Conservation (phyloP, 2,888 invertebrate genomes). For the Amiota communis region DNA sequence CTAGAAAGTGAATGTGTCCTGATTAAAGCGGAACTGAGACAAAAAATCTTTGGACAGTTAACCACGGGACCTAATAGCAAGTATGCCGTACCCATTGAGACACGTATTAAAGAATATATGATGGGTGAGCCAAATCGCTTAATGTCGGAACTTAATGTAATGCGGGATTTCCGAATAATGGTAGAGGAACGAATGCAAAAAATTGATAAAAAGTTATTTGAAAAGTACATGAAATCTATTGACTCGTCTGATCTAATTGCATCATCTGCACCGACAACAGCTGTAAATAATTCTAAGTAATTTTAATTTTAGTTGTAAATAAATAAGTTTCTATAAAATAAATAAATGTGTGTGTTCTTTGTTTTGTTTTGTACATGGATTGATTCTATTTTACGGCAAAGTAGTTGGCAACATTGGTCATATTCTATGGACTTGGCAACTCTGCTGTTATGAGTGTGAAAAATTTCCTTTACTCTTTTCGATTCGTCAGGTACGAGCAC, state of each 20-base stretch:
- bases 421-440: too few relatives aligned
- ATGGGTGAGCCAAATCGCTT: conserved; percentile 40
- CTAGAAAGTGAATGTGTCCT: conserved; percentile 43
- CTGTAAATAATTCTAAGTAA: too few relatives aligned
- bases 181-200: conserved; percentile 56
- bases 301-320: too few relatives aligned
- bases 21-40: conserved; percentile 43
- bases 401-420: not conserved
- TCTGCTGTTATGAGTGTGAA: not conserved
- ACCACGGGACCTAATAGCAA: not conserved
- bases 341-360: too few relatives aligned
- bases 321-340: too few relatives aligned
- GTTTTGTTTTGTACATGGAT: not conserved
- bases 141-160: conserved; percentile 48
- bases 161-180: conserved; percentile 57
- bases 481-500: conserved; percentile 12
- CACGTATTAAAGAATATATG: conserved; percentile 26
- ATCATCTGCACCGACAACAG: too few relatives aligned
- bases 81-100: conserved; percentile 12
- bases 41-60: not conserved
- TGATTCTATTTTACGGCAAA: not conserved
- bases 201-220: conserved; percentile 55
- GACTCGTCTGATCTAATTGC: too few relatives aligned
- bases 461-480: not conserved
- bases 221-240: conserved; percentile 45